Evolutionary conservation across 2,113 vertebrate genomes (phyloP).

Genomic region (Oreochromis niloticus): DNA sequence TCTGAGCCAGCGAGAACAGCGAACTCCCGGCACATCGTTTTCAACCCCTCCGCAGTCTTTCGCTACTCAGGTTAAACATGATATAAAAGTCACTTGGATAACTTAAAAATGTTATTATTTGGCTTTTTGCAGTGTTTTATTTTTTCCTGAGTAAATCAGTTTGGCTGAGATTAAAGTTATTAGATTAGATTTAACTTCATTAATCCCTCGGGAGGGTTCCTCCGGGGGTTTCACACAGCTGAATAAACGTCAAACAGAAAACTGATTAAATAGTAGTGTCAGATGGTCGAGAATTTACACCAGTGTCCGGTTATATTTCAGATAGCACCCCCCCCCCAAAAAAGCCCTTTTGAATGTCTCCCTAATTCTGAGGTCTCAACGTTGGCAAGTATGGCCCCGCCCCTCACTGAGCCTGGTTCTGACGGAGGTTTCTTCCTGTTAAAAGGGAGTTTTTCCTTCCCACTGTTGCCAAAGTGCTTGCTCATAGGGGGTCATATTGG

Average conservation of each 20-base stretch:
- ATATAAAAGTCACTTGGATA: background rate
- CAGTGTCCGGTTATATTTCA: no score
- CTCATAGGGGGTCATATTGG: background rate
- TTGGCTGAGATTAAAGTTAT: background rate
- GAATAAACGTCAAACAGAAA: no score
- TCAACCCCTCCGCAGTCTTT: background rate
- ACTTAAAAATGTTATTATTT: background rate
- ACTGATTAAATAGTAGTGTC: no score
- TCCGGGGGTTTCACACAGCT: no score
- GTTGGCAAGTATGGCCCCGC: background rate
- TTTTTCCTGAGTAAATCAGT: fast-evolving
- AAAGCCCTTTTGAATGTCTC: background rate
- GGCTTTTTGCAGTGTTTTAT: background rate
- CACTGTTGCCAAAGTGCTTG: background rate
- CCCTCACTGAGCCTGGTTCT: background rate
- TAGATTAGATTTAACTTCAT: background rate
- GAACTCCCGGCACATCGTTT: background rate
- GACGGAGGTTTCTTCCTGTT: fast-evolving
- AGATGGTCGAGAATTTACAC: no score
- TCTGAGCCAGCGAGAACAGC: background rate
- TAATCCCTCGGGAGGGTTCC: no score
- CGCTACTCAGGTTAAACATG: background rate
- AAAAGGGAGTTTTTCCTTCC: background rate
- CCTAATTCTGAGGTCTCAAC: background rate
- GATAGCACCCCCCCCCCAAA: background rate